phyloP scores from a whole-genome alignment of 2,888 invertebrate species.

The Lepidocyrtoides sp. region DNA sequence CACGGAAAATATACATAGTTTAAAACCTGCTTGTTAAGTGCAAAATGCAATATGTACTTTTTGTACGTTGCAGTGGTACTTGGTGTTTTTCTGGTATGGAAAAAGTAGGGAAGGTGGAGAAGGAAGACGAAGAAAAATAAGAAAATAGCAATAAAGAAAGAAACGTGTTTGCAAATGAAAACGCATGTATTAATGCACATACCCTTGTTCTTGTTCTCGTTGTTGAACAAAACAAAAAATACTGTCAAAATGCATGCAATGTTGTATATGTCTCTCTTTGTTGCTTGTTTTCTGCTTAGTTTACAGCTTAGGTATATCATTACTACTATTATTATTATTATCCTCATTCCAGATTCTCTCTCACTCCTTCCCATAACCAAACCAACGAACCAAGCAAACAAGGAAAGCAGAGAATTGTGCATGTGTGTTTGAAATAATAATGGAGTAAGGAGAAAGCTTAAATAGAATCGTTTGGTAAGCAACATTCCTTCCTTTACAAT shows the following conservation, averaged over 20 bases:
- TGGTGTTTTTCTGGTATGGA: too few relatives aligned
- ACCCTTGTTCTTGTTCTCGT: neutral
- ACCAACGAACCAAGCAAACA: neutral
- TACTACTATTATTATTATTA: too few relatives aligned
- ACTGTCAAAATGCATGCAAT: neutral
- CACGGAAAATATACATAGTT: neutral
- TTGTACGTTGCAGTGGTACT: too few relatives aligned
- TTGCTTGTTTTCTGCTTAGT: neutral
- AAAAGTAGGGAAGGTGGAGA: neutral
- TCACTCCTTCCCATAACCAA: neutral
- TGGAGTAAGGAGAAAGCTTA: neutral
- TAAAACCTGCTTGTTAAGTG: neutral
- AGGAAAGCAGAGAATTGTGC: neutral
- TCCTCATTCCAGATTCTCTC: slow-evolving; percentile 6
- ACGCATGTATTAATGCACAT: neutral
- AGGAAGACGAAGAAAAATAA: neutral
- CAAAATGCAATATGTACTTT: too few relatives aligned
- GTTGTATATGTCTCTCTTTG: neutral
- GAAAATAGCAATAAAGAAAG: neutral
- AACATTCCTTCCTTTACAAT: neutral
- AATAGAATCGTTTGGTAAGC: neutral
- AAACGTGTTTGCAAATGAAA: neutral
- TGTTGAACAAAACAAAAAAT: neutral
- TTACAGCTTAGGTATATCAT: neutral
- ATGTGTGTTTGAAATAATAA: slow-evolving; percentile 29